Evolutionary conservation across 2,113 vertebrate species (phyloP).

Genomic region (Apus apus): DNA sequence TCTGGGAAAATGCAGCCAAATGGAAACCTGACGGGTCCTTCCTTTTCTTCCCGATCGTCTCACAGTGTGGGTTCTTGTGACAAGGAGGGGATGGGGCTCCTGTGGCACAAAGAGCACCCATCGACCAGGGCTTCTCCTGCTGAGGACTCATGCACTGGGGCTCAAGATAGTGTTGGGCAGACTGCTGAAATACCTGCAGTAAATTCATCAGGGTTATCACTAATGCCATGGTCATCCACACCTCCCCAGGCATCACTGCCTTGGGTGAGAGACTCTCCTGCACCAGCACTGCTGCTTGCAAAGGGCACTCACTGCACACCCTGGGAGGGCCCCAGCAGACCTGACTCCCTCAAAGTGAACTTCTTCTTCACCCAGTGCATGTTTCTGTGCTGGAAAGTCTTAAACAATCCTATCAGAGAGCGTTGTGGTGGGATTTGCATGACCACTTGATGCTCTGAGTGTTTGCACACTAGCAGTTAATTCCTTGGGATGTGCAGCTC

Average conservation of each 20-base stretch:
- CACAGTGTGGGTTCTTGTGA: background rate
- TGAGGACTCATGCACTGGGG: background rate
- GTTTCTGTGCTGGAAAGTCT: background rate
- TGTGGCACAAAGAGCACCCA: background rate
- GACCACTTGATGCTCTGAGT: background rate
- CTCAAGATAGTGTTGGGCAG: too few species aligned
- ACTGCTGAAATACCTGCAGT: background rate
- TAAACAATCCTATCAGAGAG: background rate
- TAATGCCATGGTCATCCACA: background rate
- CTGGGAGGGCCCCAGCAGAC: background rate
- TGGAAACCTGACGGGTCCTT: background rate
- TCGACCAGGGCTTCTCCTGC: background rate
- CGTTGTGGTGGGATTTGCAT: background rate
- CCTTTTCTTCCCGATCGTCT: background rate
- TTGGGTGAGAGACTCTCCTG: background rate
- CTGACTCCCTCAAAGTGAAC: background rate
- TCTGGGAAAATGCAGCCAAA: conserved; percentile 24
- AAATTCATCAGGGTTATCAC: background rate
- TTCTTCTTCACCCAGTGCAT: rapidly evolving
- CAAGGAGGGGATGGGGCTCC: background rate
- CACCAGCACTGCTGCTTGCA: background rate
- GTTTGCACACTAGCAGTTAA: background rate
- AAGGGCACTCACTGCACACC: background rate
- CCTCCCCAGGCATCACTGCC: background rate
- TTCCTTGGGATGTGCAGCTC: background rate